These are phyloP conservation scores for Macrostomum lignano DNA, from an alignment of 1,140 invertebrate species.

Conservation along the genomic window DNA sequence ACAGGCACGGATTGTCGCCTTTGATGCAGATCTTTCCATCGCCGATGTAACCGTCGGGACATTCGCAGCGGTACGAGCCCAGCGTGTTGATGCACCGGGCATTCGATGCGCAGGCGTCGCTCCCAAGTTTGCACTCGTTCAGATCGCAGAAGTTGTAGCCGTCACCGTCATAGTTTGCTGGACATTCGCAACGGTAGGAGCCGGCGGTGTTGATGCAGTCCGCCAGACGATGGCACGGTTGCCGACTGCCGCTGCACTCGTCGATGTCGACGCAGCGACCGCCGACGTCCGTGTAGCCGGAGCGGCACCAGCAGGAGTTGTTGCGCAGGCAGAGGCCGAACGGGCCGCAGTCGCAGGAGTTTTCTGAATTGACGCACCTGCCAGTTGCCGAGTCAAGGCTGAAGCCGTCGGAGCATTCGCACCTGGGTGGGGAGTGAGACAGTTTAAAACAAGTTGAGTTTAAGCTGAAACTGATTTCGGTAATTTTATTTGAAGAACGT, in stretches of 20 bases:
- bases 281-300: too few relatives aligned
- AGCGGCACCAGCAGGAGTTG: not conserved
- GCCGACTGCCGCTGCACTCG: not conserved
- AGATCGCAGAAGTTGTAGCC: slow-evolving; percentile 36
- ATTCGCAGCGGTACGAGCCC: slow-evolving; percentile 52
- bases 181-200: slow-evolving; percentile 7
- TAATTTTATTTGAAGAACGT: too few relatives aligned
- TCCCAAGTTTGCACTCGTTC: slow-evolving; percentile 54
- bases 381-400: too few relatives aligned
- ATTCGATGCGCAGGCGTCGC: slow-evolving; percentile 60
- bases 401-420: too few relatives aligned
- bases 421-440: too few relatives aligned
- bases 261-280: not conserved
- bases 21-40: slow-evolving; percentile 39
- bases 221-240: slow-evolving; percentile 5
- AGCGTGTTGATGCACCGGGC: slow-evolving; percentile 67
- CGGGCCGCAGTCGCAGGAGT: not conserved
- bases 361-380: too few relatives aligned
- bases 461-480: too few relatives aligned
- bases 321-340: not conserved
- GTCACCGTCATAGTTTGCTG: slow-evolving; percentile 1
- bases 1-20: slow-evolving; percentile 65
- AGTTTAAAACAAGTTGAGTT: too few relatives aligned
- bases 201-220: slow-evolving; percentile 7
- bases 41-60: slow-evolving; percentile 48